Evolutionary conservation across 37 sponge, comb jelly and placozoan species (phyloP).

Genomic region (Eunapius fragilis): DNA sequence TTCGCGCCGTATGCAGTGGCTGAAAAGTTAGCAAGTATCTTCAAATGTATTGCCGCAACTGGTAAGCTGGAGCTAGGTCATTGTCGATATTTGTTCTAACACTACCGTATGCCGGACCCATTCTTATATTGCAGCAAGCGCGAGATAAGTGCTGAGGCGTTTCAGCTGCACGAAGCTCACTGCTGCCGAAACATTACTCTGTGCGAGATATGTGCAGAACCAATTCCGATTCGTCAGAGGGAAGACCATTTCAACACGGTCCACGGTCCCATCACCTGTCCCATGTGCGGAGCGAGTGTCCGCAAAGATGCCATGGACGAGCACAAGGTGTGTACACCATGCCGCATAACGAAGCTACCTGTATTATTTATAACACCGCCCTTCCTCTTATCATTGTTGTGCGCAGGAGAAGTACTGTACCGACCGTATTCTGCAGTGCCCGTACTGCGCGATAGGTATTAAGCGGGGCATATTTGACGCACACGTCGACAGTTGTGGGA

Average conservation of each 20-base stretch:
- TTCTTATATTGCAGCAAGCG: conserved; percentile 42
- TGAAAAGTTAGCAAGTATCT: neutral
- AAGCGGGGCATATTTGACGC: conserved; percentile 25
- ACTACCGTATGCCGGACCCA: too few species aligned
- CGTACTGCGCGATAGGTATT: conserved; percentile 69
- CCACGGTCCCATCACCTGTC: conserved; percentile 52
- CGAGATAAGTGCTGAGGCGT: conserved; percentile 30
- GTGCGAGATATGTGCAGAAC: conserved; percentile 62
- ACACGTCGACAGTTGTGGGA: conserved; percentile 67
- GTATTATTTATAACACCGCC: too few species aligned
- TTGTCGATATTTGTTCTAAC: too few species aligned
- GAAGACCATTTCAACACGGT: conserved; percentile 57
- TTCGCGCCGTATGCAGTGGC: neutral
- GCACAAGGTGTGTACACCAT: conserved; percentile 71
- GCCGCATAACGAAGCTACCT: too few species aligned
- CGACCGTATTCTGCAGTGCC: conserved; percentile 34
- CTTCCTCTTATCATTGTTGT: neutral
- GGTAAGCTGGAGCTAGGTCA: too few species aligned
- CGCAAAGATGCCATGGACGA: conserved; percentile 47
- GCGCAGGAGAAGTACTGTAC: conserved; percentile 55
- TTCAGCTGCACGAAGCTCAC: conserved; percentile 60
- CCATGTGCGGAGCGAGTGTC: conserved; percentile 41
- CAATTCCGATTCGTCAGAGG: conserved; percentile 34
- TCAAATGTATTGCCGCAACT: neutral
- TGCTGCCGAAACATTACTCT: conserved; percentile 45